Evolutionary conservation across 2,888 invertebrate genomes (phyloP).

Genomic region (Anticlea derivata): DNA sequence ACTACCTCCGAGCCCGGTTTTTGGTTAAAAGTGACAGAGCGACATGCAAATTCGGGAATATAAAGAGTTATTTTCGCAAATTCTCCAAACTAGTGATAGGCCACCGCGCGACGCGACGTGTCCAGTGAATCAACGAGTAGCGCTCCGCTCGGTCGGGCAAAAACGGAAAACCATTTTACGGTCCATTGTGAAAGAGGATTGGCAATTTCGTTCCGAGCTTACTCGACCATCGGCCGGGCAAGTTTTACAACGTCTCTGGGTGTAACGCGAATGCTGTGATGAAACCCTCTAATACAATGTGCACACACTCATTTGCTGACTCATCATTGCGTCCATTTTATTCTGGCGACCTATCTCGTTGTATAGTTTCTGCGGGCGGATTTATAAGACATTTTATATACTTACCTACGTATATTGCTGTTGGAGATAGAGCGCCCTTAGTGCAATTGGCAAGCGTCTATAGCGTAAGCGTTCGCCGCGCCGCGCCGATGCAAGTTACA

Average conservation of each 20-base stretch:
- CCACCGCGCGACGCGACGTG: constrained; percentile 76
- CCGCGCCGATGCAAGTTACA: too few relatives aligned
- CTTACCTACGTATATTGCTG: background rate
- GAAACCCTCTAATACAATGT: constrained; percentile 60
- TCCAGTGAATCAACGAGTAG: constrained; percentile 79
- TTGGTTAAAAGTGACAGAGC: constrained; percentile 29
- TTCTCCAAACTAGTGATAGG: constrained; percentile 72
- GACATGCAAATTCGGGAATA: constrained; percentile 47
- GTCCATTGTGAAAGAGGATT: constrained; percentile 83
- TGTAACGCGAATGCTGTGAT: constrained; percentile 65
- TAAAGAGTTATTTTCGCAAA: constrained; percentile 75
- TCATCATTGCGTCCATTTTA: constrained; percentile 36
- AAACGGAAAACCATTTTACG: constrained; percentile 84
- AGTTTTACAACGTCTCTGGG: constrained; percentile 78
- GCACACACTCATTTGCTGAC: constrained; percentile 43
- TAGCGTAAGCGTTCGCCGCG: too few relatives aligned
- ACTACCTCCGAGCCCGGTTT: constrained; percentile 7
- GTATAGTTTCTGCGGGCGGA: constrained; percentile 24
- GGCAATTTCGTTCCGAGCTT: constrained; percentile 81
- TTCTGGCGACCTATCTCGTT: constrained; percentile 24
- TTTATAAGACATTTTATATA: constrained; percentile 12
- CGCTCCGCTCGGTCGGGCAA: constrained; percentile 79
- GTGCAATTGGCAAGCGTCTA: too few relatives aligned
- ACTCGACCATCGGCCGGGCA: constrained; percentile 77
- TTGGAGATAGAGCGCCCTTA: background rate